Percentiles rank a stretch among this genome's conserved stretches.
These are phyloP conservation scores for Nephotettix cincticeps DNA, from an alignment of 1,140 invertebrate species.

Conservation along the genomic window DNA sequence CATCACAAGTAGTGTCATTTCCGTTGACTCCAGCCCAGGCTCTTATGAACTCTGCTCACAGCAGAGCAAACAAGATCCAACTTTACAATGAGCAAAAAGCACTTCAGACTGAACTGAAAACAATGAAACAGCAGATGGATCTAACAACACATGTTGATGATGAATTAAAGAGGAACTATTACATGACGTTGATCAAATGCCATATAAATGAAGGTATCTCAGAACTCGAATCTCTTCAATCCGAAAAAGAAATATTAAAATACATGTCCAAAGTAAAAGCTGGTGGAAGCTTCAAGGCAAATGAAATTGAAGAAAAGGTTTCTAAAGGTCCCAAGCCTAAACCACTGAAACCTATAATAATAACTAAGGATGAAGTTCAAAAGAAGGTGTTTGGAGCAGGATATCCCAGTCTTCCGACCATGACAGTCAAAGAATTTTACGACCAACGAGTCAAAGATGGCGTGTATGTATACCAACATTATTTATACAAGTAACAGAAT, in stretches of 20 bases:
- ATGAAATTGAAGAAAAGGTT: constrained; percentile 34
- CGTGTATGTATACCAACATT: constrained; percentile 55
- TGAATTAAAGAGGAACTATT: constrained; percentile 79
- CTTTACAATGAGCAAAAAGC: constrained; percentile 79
- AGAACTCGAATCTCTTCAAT: constrained; percentile 70
- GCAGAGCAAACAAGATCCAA: constrained; percentile 73
- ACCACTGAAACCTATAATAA: constrained; percentile 87
- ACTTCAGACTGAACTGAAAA: constrained; percentile 65
- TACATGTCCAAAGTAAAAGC: constrained; percentile 61
- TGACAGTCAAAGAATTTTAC: constrained; percentile 96
- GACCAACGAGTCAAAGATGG: constrained; percentile 82
- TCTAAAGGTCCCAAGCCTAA: constrained; percentile 36
- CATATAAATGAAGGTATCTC: constrained; percentile 74
- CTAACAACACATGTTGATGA: constrained; percentile 69
- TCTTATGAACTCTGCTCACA: constrained; percentile 38
- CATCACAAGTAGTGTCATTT: not conserved
- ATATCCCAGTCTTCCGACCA: constrained; percentile 88
- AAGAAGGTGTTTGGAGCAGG: constrained; percentile 93
- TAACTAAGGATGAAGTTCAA: constrained; percentile 85
- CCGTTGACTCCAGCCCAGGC: constrained; percentile 32
- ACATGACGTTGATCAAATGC: constrained; percentile 71
- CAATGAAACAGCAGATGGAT: constrained; percentile 55
- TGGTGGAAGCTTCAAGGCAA: constrained; percentile 27
- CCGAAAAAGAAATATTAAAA: constrained; percentile 72
- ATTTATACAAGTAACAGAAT: not conserved